phyloP scores from a whole-genome alignment of 64 coral and sea anemone genomes.

The Exaiptasia diaphana region DNA sequence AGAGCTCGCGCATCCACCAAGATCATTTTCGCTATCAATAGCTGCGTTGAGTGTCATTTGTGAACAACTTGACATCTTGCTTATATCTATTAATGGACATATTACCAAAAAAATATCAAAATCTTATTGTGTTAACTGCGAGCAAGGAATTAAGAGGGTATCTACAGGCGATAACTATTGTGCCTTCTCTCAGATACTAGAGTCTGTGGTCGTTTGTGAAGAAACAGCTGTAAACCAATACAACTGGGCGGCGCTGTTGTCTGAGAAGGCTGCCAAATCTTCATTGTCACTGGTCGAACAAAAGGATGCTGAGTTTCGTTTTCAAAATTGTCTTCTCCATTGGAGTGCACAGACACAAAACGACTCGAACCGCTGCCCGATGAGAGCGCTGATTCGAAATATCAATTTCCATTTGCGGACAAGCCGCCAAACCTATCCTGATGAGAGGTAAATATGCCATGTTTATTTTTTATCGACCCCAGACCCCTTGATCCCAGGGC shows the following conservation, averaged over 20 bases:
- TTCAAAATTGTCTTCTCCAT: not conserved
- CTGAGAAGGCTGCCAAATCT: constrained; percentile 5
- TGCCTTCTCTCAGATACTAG: not conserved
- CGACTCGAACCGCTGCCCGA: not conserved
- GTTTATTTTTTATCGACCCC: too few relatives aligned
- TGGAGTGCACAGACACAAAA: constrained; percentile 17
- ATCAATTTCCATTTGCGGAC: constrained; percentile 27
- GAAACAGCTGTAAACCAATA: constrained; percentile 60
- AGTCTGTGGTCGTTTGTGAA: constrained; percentile 2
- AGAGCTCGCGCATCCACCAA: too few relatives aligned
- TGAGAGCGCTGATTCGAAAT: constrained; percentile 10
- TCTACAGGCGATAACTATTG: too few relatives aligned
- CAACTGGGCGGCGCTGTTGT: constrained; percentile 36
- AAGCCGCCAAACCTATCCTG: constrained; percentile 14
- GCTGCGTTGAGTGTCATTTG: too few relatives aligned
- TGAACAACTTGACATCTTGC: too few relatives aligned
- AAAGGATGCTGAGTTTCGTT: not conserved
- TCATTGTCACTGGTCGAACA: not conserved
- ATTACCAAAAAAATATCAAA: too few relatives aligned
- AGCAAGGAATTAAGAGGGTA: too few relatives aligned
- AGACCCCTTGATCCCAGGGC: too few relatives aligned
- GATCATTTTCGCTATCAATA: too few relatives aligned
- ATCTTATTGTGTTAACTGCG: too few relatives aligned
- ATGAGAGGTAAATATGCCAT: constrained; percentile 12
- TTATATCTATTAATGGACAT: too few relatives aligned